Evolutionary conservation across 1,140 invertebrate species (phyloP), one percentile per base, ranked within the genome.

Genomic region (Frieseomelitta varia): DNA sequence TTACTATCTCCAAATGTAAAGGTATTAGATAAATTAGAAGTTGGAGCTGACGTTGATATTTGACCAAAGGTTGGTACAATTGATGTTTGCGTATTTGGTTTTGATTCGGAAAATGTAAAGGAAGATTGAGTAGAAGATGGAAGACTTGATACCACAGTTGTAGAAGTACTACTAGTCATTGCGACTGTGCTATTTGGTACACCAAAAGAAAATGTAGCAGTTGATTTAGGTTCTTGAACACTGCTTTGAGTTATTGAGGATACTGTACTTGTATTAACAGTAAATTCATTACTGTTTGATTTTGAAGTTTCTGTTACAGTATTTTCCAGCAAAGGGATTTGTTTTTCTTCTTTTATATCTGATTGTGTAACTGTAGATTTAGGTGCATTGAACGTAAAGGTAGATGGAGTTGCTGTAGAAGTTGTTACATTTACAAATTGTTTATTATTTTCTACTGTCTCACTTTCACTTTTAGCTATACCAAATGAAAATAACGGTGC

Each of bases 201-300:
- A 47, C 93, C 93, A 86, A 95, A 95, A 15, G 91, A 92, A 73
- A 95, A 95, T 24, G 89, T 85, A 39, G 90, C 81, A 12, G 61
- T 47, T 68, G 86, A 24, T 71, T 86, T 90, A 53, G 21, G 6
- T 58, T 86, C 81, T 63, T 82, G 63, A 15, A n/a, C n/a, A 65
- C 27, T 68, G 12, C n/a, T 85, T 47, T 79, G 76, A 56, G 78
- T 65, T 63, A 65, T 21, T 53, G 74, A n/a, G 14, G 76, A 6
- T 76, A 74, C 55, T 4, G 72, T 74, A 21, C 21, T 81, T 15
- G 47, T 34, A 69, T 51, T 75, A 53, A 17, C 80, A 61, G 63
- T 15, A 39, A 84, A 30, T 56, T 75, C 56, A 11, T 21, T 78
- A 58, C 53, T 61, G 11, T 4, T 83, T 79, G 73, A 1, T 6